Evolutionary conservation across 64 coral and sea anemone species (phyloP).

Genomic region (Porites australiensis): DNA sequence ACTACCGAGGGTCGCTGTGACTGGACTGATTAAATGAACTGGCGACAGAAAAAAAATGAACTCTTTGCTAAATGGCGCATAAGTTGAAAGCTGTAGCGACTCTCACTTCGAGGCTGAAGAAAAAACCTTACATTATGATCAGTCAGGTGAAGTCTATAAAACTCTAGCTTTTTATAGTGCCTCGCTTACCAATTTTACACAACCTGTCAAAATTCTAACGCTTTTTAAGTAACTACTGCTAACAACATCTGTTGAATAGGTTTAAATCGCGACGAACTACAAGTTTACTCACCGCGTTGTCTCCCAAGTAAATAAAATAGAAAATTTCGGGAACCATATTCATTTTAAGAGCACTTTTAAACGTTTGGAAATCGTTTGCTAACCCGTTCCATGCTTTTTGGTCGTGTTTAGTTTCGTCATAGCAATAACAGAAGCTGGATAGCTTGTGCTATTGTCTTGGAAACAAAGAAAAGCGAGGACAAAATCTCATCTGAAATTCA

Average conservation of each 20-base stretch:
- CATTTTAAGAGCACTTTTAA: background rate
- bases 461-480: conserved; percentile 39
- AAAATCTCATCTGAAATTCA: conserved; percentile 44
- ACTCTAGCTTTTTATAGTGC: too few species aligned
- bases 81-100: too few species aligned
- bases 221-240: background rate
- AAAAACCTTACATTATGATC: too few species aligned
- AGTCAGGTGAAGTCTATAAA: too few species aligned
- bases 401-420: background rate
- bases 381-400: background rate
- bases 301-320: conserved; percentile 86
- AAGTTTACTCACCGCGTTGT: conserved; percentile 52
- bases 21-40: background rate
- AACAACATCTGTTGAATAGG: background rate
- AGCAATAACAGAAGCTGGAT: background rate
- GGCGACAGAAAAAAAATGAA: background rate
- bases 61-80: background rate
- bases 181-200: too few species aligned
- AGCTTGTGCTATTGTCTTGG: conserved; percentile 30
- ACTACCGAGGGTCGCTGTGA: background rate
- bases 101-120: too few species aligned
- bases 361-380: background rate
- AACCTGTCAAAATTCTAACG: too few species aligned
- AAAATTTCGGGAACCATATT: conserved; percentile 72
- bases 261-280: background rate